Evolutionary conservation across 1,140 invertebrate species (phyloP).

Genomic region (Colletes gigas): DNA sequence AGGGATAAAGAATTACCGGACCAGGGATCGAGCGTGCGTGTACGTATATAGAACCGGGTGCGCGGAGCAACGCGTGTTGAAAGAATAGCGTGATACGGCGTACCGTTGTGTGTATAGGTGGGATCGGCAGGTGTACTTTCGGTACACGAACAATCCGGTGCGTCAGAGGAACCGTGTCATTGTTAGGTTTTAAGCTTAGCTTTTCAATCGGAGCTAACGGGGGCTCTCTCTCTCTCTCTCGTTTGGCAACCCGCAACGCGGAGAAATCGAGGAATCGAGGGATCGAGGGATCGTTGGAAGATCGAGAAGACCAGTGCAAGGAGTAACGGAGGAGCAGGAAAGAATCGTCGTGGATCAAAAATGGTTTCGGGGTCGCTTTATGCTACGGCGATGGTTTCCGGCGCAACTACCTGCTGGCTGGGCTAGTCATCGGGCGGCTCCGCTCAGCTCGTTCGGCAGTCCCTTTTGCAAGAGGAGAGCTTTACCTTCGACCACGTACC

Average conservation of each 20-base stretch:
- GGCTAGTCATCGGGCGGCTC: neutral
- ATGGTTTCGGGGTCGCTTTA: conserved; percentile 40
- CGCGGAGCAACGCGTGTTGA: neutral
- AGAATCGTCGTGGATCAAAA: conserved; percentile 30
- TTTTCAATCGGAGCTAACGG: conserved; percentile 25
- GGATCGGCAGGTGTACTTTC: conserved; percentile 33
- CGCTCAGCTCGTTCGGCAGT: neutral
- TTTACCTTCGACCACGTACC: conserved; percentile 27
- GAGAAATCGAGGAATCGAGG: neutral
- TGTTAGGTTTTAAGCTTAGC: conserved; percentile 26
- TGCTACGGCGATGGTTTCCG: conserved; percentile 21
- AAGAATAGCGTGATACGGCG: conserved; percentile 30
- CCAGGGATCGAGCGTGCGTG: neutral
- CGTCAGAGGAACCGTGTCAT: conserved; percentile 40
- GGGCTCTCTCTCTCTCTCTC: neutral
- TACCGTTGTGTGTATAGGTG: conserved; percentile 15
- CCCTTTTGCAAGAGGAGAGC: conserved; percentile 31
- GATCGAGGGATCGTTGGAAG: neutral
- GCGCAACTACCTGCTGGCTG: conserved; percentile 37
- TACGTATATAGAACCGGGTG: conserved; percentile 5
- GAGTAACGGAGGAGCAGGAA: conserved; percentile 26
- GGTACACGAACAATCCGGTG: conserved; percentile 33
- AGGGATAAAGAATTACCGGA: neutral
- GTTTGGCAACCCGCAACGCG: too few species aligned
- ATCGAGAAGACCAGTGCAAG: neutral